Conservation (phyloP, 2,888 invertebrate genomes). For the Cenopis cana region DNA sequence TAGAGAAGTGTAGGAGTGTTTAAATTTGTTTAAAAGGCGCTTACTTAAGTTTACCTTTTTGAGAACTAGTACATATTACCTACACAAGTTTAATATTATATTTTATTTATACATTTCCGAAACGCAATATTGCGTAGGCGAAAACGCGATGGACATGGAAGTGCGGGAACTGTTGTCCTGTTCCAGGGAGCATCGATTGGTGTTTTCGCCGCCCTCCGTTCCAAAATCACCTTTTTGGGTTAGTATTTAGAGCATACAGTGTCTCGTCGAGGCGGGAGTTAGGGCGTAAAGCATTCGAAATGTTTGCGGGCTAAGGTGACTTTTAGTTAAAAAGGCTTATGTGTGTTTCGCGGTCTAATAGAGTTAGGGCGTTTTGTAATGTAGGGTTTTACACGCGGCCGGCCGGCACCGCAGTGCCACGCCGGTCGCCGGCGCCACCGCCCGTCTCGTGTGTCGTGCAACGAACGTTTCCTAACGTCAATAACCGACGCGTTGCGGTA, state of each 20-base stretch:
- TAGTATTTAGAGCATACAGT: slow-evolving; percentile 52
- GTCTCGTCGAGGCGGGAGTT: slow-evolving; percentile 54
- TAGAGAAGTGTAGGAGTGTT: neutral
- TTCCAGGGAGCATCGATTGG: slow-evolving; percentile 82
- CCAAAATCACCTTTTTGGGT: slow-evolving; percentile 53
- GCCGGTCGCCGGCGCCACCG: slow-evolving; percentile 73
- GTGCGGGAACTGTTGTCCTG: slow-evolving; percentile 80
- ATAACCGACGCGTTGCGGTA: slow-evolving; percentile 73
- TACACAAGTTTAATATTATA: slow-evolving; percentile 49
- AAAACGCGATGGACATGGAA: slow-evolving; percentile 62
- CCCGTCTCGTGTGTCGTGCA: slow-evolving; percentile 60
- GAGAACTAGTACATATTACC: neutral
- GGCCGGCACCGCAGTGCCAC: slow-evolving; percentile 79
- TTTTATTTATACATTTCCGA: slow-evolving; percentile 62
- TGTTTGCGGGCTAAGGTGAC: slow-evolving; percentile 54
- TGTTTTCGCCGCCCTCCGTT: slow-evolving; percentile 51
- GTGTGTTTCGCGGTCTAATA: neutral
- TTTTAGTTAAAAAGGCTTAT: slow-evolving; percentile 1
- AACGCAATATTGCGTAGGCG: slow-evolving; percentile 57
- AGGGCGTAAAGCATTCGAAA: slow-evolving; percentile 66
- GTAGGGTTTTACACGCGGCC: slow-evolving; percentile 64
- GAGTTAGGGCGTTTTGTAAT: neutral
- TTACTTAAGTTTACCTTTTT: neutral
- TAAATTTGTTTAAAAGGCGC: neutral
- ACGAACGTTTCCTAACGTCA: slow-evolving; percentile 51